phyloP scores from a whole-genome alignment of 1,140 invertebrate genomes.

The Latrodectus geometricus region DNA sequence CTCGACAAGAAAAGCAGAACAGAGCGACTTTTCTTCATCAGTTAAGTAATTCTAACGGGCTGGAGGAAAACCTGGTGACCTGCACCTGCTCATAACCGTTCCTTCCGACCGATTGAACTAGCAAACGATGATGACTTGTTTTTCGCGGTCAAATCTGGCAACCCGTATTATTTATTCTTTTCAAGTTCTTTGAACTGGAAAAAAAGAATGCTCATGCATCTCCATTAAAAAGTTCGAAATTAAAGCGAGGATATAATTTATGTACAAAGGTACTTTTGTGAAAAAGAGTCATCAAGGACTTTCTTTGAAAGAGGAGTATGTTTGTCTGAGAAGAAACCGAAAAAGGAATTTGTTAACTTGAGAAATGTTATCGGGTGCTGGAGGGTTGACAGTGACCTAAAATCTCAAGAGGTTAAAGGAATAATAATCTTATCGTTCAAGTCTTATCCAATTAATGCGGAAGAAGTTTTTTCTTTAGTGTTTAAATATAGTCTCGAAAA shows the following conservation, averaged over 20 bases:
- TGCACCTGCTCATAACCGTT: slow-evolving; percentile 48
- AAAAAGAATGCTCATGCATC: not conserved
- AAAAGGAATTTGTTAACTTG: not conserved
- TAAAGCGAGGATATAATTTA: not conserved
- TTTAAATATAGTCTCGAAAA: too few relatives aligned
- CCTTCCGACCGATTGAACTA: slow-evolving; percentile 48
- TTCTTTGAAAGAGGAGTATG: not conserved
- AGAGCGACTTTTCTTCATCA: not conserved
- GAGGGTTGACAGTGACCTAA: not conserved
- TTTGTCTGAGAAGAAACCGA: not conserved
- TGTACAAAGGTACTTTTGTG: not conserved
- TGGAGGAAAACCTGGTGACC: slow-evolving; percentile 38
- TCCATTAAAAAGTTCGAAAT: not conserved
- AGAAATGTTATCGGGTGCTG: not conserved
- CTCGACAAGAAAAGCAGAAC: not conserved
- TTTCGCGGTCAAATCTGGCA: slow-evolving; percentile 30
- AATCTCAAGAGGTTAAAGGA: not conserved
- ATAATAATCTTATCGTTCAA: too few relatives aligned
- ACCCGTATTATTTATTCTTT: not conserved
- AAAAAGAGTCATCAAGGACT: not conserved
- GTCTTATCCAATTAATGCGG: too few relatives aligned
- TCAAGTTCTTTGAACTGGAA: slow-evolving; percentile 10
- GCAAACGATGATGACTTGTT: not conserved
- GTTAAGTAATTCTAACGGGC: not conserved
- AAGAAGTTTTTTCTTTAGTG: too few relatives aligned